Conservation (phyloP, 2,797 vertebrate species). For the Sebastes steindachneri region DNA sequence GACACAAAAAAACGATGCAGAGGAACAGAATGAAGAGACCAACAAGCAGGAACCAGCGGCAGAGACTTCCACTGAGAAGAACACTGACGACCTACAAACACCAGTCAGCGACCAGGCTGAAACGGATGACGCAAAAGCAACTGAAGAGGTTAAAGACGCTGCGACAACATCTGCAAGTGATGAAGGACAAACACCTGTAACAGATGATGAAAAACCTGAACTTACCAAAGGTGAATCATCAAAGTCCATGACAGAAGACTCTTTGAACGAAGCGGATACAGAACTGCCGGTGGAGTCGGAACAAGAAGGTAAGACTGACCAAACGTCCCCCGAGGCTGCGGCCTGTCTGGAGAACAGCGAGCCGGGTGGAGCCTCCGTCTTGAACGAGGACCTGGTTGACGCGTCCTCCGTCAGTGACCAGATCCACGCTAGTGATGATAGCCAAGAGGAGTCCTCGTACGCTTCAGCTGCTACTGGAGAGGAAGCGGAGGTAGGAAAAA, state of each 20-base stretch:
- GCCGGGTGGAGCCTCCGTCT: constrained; percentile 59
- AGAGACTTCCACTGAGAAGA: not conserved
- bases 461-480: constrained; percentile 50
- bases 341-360: constrained; percentile 58
- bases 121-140: constrained; percentile 5
- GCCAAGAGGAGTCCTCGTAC: constrained; percentile 60
- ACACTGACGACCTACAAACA: not conserved
- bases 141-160: constrained; percentile 13
- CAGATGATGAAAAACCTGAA: constrained; percentile 38
- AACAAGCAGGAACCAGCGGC: constrained; percentile 12
- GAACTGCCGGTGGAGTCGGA: constrained; percentile 25
- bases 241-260: constrained; percentile 42
- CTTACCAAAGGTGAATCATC: constrained; percentile 38
- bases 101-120: not conserved
- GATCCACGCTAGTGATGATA: constrained; percentile 54
- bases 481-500: constrained; percentile 27
- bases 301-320: constrained; percentile 44
- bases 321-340: constrained; percentile 47
- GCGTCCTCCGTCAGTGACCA: constrained; percentile 62
- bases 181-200: constrained; percentile 8
- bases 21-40: constrained; percentile 19
- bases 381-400: constrained; percentile 68
- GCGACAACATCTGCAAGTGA: constrained; percentile 11
- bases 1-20: not conserved
- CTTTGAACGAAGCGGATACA: constrained; percentile 45